Conservation (phyloP, 2,888 invertebrate species). For the Crocallis elinguaria region DNA sequence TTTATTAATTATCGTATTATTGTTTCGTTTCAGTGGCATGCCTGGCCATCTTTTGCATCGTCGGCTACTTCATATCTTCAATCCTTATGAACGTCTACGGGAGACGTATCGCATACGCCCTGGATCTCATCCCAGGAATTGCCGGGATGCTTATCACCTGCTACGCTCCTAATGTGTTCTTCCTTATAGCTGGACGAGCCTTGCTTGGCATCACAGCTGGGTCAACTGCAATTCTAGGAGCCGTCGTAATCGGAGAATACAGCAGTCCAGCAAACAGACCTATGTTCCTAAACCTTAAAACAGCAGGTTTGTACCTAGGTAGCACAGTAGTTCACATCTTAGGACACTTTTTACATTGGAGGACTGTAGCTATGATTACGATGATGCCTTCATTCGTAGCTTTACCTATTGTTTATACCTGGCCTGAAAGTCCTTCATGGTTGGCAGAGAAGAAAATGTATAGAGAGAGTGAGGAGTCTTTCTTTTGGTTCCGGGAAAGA, state of each 20-base stretch:
- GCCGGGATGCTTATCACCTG: slow-evolving; percentile 57
- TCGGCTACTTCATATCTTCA: slow-evolving; percentile 53
- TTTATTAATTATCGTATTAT: no score
- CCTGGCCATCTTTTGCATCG: slow-evolving; percentile 48
- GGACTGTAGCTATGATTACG: slow-evolving; percentile 49
- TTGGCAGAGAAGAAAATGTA: slow-evolving; percentile 68
- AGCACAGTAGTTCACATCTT: slow-evolving; percentile 51
- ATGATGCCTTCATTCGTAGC: slow-evolving; percentile 49
- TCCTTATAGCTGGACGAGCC: slow-evolving; percentile 52
- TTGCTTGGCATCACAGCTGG: slow-evolving; percentile 54
- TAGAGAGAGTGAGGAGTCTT: slow-evolving; percentile 74
- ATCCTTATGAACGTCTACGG: slow-evolving; percentile 57
- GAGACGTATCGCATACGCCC: slow-evolving; percentile 46
- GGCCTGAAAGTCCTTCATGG: slow-evolving; percentile 87
- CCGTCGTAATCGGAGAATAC: slow-evolving; percentile 65
- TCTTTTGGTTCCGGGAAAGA: slow-evolving; percentile 80
- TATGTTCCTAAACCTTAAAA: slow-evolving; percentile 62
- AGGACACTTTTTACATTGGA: slow-evolving; percentile 52
- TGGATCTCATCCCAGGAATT: slow-evolving; percentile 53
- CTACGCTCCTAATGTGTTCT: slow-evolving; percentile 44
- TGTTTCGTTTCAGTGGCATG: slow-evolving; percentile 49
- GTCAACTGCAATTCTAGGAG: slow-evolving; percentile 52
- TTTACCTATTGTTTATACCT: slow-evolving; percentile 60
- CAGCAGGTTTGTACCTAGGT: slow-evolving; percentile 57
- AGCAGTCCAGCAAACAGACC: slow-evolving; percentile 60